Base-by-base conservation (phyloP, 2,888 invertebrate genomes). In the Cheilosia impressa region DNA sequence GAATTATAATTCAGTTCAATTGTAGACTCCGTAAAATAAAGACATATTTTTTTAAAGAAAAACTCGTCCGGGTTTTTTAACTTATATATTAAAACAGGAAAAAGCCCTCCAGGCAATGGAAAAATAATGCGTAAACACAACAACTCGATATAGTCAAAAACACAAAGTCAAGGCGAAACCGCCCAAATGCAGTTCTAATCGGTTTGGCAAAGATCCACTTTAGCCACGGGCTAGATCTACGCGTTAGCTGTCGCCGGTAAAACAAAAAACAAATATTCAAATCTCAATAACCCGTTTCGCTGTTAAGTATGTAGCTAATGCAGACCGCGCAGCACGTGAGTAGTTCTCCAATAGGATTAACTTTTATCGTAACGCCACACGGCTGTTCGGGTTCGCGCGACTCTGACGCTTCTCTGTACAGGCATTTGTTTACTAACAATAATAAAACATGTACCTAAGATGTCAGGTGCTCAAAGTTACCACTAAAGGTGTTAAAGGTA, bases 171-270 rank as follows among this genome's bases (percentile, higher is more conserved):
- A 27, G 83, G 50, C 63, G 53, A 17, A 79, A 79, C 83, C 83
- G 47, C 73, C 57, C 47, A 6, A 47, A 84, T 75, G 83, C 83
- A 69, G 83, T 75, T 75, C 60, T 34, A 60, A 47, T 79, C 75
- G 60, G 79, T 69, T 75, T 24, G 27, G 27, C 38, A 19, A 63
- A 62, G 24, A 27, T 63, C 10, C 19, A 41, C 10, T 45, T 45
- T 13, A 41, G 27, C 45, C 27, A 41, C 38, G 38, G 17, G 41
- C 7, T 34, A 47, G 27, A 50, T 43, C 24, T 15, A 41, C 41
- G 38, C 31, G 50, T 6, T 17, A 6, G n/a, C 45, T 19, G 45
- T 17, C 3, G 17, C 45, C 73, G 55, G 73, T 41, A 73, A 55
- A 41, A 24, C 41, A 53, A n/a, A 50, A 60, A 71, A 31, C 1